phyloP scores from a whole-genome alignment of 2,113 vertebrate species.

The Lota lota region DNA sequence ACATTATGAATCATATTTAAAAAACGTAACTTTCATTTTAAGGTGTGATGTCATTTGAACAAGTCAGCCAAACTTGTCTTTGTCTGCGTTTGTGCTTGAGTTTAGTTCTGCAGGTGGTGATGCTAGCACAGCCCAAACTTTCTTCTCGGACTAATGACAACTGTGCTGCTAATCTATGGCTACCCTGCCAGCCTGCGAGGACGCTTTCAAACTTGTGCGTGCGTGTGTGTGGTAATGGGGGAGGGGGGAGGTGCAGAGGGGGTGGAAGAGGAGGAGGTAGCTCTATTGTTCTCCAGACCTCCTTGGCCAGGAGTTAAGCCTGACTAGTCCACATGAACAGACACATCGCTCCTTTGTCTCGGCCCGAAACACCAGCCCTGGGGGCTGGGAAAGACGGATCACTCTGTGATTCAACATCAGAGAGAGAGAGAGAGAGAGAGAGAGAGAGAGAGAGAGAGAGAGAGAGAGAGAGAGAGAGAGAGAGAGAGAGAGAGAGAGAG shows the following conservation, averaged over 20 bases:
- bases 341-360: constrained; percentile 59
- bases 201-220: too few species aligned
- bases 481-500: too few species aligned
- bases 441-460: constrained; percentile 7
- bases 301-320: constrained; percentile 34
- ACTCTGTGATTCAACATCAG: constrained; percentile 26
- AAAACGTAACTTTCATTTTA: too few species aligned
- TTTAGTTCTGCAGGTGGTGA: too few species aligned
- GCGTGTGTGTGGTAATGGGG: constrained; percentile 6
- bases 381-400: constrained; percentile 39
- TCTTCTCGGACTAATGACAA: too few species aligned
- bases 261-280: constrained; percentile 26
- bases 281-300: constrained; percentile 46
- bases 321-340: constrained; percentile 39
- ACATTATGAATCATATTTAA: too few species aligned
- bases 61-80: too few species aligned
- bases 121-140: too few species aligned
- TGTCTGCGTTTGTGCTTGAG: too few species aligned
- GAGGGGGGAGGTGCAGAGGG: constrained; percentile 22
- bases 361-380: constrained; percentile 49
- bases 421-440: constrained; percentile 13
- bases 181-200: too few species aligned
- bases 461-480: constrained; percentile 2
- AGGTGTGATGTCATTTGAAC: too few species aligned
- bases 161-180: too few species aligned